Evolutionary conservation across 2,113 vertebrate genomes (phyloP).

Genomic region (Lophotis ruficrista): DNA sequence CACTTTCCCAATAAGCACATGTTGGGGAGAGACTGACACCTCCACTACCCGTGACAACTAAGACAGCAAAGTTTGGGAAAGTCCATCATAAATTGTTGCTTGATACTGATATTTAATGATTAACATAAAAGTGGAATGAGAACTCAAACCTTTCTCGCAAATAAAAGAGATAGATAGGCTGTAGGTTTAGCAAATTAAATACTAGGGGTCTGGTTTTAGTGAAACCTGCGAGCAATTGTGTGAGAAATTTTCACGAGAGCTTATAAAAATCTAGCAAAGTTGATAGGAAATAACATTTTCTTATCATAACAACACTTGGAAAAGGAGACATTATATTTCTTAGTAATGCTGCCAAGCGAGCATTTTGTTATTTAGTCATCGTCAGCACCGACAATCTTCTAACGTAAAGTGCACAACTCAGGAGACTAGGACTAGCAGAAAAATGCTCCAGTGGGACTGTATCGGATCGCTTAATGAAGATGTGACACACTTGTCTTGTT

Average conservation of each 20-base stretch:
- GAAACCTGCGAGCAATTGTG: neutral
- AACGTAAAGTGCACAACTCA: neutral
- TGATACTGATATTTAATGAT: neutral
- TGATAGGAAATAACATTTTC: neutral
- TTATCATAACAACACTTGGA: neutral
- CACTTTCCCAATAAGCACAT: neutral
- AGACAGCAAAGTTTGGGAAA: neutral
- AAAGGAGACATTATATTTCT: neutral
- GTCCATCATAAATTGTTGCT: neutral
- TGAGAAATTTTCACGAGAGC: neutral
- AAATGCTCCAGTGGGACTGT: neutral
- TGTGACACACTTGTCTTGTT: neutral
- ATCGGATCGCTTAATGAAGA: neutral
- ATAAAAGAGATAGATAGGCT: neutral
- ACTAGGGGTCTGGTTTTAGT: neutral
- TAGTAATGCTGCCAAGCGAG: neutral
- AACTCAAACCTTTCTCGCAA: neutral
- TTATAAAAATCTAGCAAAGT: neutral
- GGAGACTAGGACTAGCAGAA: neutral
- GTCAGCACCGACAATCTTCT: neutral
- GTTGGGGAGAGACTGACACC: neutral
- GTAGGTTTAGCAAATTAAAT: neutral
- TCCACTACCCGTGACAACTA: neutral
- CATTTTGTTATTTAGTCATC: neutral
- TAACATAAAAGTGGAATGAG: neutral